These are phyloP conservation scores for Nycticebus coucang DNA, from an alignment of 2,113 vertebrate genomes.

Conservation along the genomic window DNA sequence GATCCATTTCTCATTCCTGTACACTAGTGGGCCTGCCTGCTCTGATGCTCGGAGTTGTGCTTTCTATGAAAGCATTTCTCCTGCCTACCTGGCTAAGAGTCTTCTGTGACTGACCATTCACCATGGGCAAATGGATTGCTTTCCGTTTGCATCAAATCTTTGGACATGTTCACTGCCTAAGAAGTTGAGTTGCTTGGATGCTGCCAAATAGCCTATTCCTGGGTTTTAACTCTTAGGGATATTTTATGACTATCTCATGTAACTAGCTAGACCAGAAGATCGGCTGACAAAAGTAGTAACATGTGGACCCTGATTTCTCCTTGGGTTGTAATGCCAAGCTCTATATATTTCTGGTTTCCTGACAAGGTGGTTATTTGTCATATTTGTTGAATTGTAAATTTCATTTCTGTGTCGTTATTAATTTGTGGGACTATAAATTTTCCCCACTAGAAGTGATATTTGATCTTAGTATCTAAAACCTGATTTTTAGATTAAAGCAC, in stretches of 20 bases:
- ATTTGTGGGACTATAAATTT: background rate
- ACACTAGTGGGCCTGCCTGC: background rate
- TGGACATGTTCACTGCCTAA: background rate
- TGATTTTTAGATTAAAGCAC: background rate
- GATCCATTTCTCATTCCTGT: background rate
- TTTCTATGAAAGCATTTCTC: background rate
- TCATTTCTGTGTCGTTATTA: background rate
- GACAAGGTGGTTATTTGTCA: background rate
- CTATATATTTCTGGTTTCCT: background rate
- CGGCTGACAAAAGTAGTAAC: background rate
- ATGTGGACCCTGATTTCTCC: background rate
- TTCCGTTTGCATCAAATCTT: background rate
- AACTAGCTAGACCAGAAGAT: background rate
- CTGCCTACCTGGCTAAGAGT: background rate
- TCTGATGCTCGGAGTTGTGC: background rate
- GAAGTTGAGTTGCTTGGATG: background rate
- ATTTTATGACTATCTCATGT: background rate
- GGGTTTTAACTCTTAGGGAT: background rate
- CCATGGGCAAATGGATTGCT: background rate
- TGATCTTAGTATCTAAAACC: conserved; percentile 27
- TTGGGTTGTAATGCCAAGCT: background rate
- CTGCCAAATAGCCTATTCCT: background rate
- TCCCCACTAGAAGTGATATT: background rate
- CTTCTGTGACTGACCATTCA: background rate
- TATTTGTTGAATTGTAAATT: conserved; percentile 2